phyloP scores from a whole-genome alignment of 2,888 invertebrate genomes.

The Euzetes globulus region DNA sequence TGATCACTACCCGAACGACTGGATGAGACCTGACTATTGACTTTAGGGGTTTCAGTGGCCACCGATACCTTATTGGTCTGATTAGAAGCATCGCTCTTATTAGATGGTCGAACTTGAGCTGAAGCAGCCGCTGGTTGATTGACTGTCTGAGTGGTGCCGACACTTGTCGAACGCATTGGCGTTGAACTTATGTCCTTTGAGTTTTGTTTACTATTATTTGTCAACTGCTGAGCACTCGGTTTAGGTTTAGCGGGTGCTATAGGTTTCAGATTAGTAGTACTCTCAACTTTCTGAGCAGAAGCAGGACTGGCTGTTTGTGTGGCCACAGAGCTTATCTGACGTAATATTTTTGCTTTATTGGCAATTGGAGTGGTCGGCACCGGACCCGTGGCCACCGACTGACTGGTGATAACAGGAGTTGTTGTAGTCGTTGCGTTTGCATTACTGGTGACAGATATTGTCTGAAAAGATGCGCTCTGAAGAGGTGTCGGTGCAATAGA shows the following conservation, averaged over 20 bases:
- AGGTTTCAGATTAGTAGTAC: slow-evolving; percentile 16
- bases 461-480: neutral
- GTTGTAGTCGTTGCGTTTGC: neutral
- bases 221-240: neutral
- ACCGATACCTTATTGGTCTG: neutral
- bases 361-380: neutral
- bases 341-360: neutral
- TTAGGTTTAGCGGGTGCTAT: slow-evolving; percentile 23
- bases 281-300: neutral
- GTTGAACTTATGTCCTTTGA: neutral
- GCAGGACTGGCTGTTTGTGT: slow-evolving; percentile 9
- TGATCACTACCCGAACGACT: neutral
- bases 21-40: neutral
- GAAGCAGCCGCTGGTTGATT: neutral
- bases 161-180: neutral
- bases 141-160: neutral
- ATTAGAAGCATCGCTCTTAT: slow-evolving; percentile 3
- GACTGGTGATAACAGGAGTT: neutral
- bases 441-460: neutral
- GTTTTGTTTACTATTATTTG: neutral
- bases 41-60: neutral
- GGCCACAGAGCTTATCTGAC: neutral
- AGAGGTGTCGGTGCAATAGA: neutral
- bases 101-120: neutral
- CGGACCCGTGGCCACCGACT: neutral